Conservation (phyloP, 2,888 invertebrate genomes). For the Cylloceria caligata region DNA sequence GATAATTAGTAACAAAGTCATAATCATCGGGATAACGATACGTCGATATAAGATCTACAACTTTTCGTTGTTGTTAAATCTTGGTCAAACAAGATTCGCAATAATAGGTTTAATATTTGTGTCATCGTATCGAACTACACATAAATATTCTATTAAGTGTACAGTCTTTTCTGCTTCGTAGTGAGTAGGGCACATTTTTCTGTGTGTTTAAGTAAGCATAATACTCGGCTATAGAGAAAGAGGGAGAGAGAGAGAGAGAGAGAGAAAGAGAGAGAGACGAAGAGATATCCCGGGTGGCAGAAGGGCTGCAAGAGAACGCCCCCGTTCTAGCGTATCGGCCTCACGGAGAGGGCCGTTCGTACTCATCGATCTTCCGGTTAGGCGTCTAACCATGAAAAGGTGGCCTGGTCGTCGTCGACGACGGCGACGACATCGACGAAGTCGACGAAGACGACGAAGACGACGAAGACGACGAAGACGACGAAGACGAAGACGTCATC, state of each 20-base stretch:
- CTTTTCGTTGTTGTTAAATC: neutral
- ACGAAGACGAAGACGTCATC: conserved; percentile 34
- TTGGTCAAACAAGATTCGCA: neutral
- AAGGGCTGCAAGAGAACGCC: conserved; percentile 56
- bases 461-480: conserved; percentile 23
- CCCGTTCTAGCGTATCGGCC: conserved; percentile 53
- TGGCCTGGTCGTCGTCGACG: conserved; percentile 67
- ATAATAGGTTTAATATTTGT: neutral
- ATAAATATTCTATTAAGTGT: conserved; percentile 10
- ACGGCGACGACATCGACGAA: conserved; percentile 16
- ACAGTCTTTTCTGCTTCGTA: neutral
- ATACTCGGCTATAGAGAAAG: neutral
- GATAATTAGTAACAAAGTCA: no score
- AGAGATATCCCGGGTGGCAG: conserved; percentile 3
- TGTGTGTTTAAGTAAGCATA: conserved; percentile 21
- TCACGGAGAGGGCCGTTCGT: conserved; percentile 59
- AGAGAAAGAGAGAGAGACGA: neutral
- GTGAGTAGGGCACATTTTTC: neutral
- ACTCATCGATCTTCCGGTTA: conserved; percentile 76
- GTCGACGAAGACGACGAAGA: conserved; percentile 41
- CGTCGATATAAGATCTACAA: no score
- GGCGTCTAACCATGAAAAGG: conserved; percentile 75
- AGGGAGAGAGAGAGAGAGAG: neutral
- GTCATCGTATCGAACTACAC: neutral
- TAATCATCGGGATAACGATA: no score